phyloP scores from a whole-genome alignment of 2,888 invertebrate species.

The Axea sp. region DNA sequence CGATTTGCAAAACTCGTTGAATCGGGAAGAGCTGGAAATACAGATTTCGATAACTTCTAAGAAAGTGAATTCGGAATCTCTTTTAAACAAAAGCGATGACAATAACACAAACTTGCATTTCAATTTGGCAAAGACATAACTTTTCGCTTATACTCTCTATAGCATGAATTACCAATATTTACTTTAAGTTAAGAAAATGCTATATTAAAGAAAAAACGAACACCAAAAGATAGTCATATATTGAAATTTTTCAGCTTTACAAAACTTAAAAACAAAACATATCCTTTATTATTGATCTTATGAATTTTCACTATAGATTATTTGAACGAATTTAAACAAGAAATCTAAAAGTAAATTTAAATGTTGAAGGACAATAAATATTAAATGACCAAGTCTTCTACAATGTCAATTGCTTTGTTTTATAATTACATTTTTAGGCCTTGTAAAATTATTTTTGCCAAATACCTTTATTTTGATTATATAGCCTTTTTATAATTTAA shows the following conservation, averaged over 20 bases:
- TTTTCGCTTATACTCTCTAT: conserved; percentile 10
- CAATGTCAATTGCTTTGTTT: too few relatives aligned
- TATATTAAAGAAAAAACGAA: conserved; percentile 8
- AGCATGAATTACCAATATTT: conserved; percentile 20
- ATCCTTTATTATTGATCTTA: conserved; percentile 11
- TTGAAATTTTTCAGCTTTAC: conserved; percentile 18
- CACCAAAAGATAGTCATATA: conserved; percentile 20
- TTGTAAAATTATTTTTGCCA: too few relatives aligned
- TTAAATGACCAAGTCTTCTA: conserved; percentile 1
- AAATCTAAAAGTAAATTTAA: conserved; percentile 8
- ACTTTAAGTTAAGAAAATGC: conserved; percentile 1
- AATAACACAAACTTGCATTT: conserved; percentile 9
- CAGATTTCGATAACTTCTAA: conserved; percentile 69
- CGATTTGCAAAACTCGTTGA: conserved; percentile 67
- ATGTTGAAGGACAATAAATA: conserved; percentile 38
- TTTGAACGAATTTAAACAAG: conserved; percentile 22
- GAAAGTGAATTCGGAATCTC: neutral
- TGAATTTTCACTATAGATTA: conserved; percentile 10
- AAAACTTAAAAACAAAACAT: conserved; percentile 29
- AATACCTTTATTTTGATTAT: too few relatives aligned
- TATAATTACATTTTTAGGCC: too few relatives aligned
- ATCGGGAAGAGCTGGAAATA: conserved; percentile 56
- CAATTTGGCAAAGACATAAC: conserved; percentile 8
- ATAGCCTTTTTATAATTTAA: too few relatives aligned
- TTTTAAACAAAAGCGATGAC: conserved; percentile 13